phyloP scores from a whole-genome alignment of 2,113 vertebrate genomes.

The Poicephalus meyeri region DNA sequence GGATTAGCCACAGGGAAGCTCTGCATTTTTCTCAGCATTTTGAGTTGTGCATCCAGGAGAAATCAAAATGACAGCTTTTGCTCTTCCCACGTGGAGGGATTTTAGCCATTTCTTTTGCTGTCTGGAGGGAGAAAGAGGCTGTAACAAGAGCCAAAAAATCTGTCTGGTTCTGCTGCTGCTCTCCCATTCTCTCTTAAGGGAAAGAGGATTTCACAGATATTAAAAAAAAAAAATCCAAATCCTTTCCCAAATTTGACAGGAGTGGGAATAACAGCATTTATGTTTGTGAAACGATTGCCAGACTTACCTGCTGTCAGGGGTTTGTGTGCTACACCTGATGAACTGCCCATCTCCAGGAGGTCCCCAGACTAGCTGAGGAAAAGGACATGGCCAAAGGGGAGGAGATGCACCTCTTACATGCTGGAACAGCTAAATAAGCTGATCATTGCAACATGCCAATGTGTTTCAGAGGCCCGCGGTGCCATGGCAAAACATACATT shows the following conservation, averaged over 20 bases:
- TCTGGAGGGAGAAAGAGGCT: not conserved
- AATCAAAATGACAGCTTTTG: slow-evolving; percentile 14
- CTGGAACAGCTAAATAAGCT: not conserved
- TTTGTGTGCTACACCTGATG: not conserved
- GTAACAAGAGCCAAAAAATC: not conserved
- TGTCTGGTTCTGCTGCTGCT: not conserved
- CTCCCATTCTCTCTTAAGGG: not conserved
- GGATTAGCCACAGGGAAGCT: not conserved
- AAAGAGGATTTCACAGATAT: not conserved
- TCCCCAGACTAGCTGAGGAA: not conserved
- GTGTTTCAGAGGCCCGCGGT: not conserved
- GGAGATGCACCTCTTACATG: not conserved
- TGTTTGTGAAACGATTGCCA: not conserved
- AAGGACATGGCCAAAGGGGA: not conserved
- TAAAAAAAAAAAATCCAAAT: not conserved
- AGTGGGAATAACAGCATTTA: not conserved
- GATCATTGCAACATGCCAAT: not conserved
- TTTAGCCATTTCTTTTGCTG: not conserved
- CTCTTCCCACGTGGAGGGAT: not conserved
- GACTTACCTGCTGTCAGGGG: not conserved
- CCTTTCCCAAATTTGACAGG: not conserved
- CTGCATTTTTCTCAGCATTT: not conserved
- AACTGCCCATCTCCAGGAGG: not conserved
- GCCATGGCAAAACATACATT: not conserved
- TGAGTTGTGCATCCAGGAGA: not conserved